Evolutionary conservation across 1,140 invertebrate genomes (phyloP).

Genomic region (Glomeris maerens): DNA sequence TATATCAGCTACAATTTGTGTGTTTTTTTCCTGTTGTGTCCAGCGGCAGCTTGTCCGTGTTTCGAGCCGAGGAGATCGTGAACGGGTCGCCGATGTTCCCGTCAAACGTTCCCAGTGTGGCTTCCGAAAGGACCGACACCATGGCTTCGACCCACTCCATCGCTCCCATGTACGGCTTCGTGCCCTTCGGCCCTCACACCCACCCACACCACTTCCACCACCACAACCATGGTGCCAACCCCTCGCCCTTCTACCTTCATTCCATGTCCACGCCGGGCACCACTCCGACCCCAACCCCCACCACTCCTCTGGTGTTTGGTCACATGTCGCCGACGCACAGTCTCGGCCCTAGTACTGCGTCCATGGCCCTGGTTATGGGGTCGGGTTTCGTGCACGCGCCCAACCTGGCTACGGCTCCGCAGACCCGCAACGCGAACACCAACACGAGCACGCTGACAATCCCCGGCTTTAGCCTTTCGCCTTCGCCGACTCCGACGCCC

Average conservation of each 20-base stretch:
- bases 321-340: too few species aligned
- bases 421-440: too few species aligned
- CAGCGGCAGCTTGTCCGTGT: conserved; percentile 21
- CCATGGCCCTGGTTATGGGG: too few species aligned
- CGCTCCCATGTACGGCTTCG: neutral
- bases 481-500: too few species aligned
- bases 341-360: too few species aligned
- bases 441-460: too few species aligned
- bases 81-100: neutral
- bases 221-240: conserved; percentile 6
- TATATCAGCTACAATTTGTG: neutral
- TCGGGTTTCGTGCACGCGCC: too few species aligned
- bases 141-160: conserved; percentile 7
- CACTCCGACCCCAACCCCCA: conserved; percentile 47
- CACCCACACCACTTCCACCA: conserved; percentile 14
- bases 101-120: conserved; percentile 8
- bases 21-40: conserved; percentile 5
- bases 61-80: conserved; percentile 20
- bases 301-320: conserved; percentile 41
- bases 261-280: conserved; percentile 24
- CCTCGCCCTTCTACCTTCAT: conserved; percentile 13
- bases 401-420: too few species aligned
- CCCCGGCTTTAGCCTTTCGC: too few species aligned
- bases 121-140: conserved; percentile 11
- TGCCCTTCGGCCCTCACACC: conserved; percentile 6